phyloP scores from a whole-genome alignment of 1,140 invertebrate genomes.

The Zaprionus vittiger region DNA sequence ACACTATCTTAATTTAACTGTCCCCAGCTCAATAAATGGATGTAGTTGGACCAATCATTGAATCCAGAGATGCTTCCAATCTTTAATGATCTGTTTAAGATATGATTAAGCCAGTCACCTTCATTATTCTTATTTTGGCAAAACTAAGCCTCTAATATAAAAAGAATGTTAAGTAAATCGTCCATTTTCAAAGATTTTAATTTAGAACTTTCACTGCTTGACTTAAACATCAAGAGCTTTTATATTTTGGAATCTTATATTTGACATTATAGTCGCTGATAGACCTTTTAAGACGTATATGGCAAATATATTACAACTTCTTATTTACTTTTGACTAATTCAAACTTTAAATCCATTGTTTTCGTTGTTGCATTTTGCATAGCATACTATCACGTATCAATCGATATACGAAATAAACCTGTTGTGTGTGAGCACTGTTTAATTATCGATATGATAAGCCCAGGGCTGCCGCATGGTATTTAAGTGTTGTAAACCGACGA shows the following conservation, averaged over 20 bases:
- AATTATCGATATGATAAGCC: constrained; percentile 2
- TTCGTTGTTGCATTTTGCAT: background rate
- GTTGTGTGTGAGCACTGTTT: background rate
- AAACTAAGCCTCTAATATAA: background rate
- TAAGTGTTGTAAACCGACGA: constrained; percentile 6
- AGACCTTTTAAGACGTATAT: no score
- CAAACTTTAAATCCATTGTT: background rate
- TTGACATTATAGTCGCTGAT: background rate
- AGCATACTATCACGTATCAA: background rate
- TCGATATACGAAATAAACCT: background rate
- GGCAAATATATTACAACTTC: no score
- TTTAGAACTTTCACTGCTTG: background rate
- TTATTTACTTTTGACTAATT: background rate
- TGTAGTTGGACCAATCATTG: background rate
- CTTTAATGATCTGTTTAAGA: background rate
- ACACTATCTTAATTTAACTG: background rate
- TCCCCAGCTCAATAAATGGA: background rate
- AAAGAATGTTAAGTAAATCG: background rate
- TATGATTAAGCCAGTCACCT: background rate
- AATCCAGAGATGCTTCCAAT: background rate
- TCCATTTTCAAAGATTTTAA: background rate
- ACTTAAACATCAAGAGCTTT: background rate
- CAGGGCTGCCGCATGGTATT: constrained; percentile 7
- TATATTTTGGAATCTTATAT: background rate
- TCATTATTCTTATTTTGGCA: background rate